These are phyloP conservation scores for Nibea coibor DNA, from an alignment of 2,113 vertebrate genomes.

Conservation along the genomic window DNA sequence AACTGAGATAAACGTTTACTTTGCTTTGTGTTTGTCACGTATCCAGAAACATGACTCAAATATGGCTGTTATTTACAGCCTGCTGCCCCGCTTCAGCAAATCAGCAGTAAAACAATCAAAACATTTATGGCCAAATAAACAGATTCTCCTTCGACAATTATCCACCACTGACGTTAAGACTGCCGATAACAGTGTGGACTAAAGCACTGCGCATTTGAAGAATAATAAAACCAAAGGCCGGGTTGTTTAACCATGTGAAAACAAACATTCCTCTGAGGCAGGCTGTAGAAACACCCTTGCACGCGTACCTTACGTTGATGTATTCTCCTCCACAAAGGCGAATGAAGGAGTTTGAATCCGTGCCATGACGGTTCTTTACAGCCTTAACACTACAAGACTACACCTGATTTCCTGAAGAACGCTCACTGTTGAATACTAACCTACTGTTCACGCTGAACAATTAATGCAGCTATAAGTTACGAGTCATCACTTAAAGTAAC, in stretches of 20 bases:
- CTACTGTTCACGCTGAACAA: background rate
- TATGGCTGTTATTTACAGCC: too few species aligned
- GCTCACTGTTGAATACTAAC: background rate
- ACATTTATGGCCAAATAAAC: too few species aligned
- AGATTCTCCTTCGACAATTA: too few species aligned
- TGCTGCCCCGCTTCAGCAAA: too few species aligned
- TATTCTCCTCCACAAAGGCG: background rate
- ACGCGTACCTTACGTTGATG: background rate
- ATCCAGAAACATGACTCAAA: background rate
- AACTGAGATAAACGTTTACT: background rate
- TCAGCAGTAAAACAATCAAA: too few species aligned
- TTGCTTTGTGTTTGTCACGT: too few species aligned
- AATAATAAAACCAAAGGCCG: background rate
- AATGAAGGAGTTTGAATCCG: background rate
- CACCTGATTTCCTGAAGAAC: too few species aligned
- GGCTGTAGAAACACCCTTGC: background rate
- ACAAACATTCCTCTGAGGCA: background rate
- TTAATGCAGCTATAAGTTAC: background rate
- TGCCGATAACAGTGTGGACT: background rate
- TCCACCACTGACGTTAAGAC: too few species aligned
- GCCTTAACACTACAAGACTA: too few species aligned
- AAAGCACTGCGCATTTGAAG: background rate
- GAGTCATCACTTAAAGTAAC: background rate
- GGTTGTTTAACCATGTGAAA: background rate
- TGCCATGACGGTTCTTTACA: background rate